Conservation (phyloP, 2,888 invertebrate species). For the Catotricha subobsoleta region DNA sequence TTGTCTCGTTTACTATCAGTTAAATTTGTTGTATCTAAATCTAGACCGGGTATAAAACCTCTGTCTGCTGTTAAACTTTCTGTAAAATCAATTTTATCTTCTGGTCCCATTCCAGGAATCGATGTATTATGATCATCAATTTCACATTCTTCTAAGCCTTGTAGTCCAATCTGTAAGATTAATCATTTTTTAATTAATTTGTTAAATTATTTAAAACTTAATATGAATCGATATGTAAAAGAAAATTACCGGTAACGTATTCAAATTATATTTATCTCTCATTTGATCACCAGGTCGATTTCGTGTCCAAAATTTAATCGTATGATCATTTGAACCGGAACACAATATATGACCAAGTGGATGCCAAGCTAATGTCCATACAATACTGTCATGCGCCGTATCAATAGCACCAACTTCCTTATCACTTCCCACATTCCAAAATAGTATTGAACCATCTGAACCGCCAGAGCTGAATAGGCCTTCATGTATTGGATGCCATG, state of each 20-base stretch:
- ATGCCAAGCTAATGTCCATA: slow-evolving; percentile 99
- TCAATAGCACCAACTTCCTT: slow-evolving; percentile 49
- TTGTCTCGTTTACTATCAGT: slow-evolving; percentile 54
- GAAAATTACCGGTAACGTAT: slow-evolving; percentile 68
- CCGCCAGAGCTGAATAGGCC: slow-evolving; percentile 95
- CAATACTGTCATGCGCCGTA: slow-evolving; percentile 97
- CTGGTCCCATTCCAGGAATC: slow-evolving; percentile 97
- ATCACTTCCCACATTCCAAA: slow-evolving; percentile 83
- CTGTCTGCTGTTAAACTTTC: slow-evolving; percentile 40
- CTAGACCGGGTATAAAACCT: slow-evolving; percentile 65
- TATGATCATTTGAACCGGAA: slow-evolving; percentile 99
- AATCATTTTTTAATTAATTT: no score
- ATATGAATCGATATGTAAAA: no score
- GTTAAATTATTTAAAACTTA: no score
- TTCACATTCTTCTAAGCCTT: slow-evolving; percentile 52
- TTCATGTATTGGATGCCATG: slow-evolving; percentile 98
- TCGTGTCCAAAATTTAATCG: slow-evolving; percentile 97
- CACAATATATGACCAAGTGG: slow-evolving; percentile 96
- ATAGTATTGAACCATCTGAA: slow-evolving; percentile 94
- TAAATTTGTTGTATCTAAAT: slow-evolving; percentile 48
- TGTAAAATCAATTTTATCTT: slow-evolving; percentile 71
- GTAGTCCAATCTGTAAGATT: no score
- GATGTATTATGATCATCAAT: slow-evolving; percentile 57
- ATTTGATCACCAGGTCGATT: slow-evolving; percentile 96
- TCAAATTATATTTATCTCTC: slow-evolving; percentile 94